Evolutionary conservation across 2,888 invertebrate genomes (phyloP).

Genomic region (Heteropelma amictum): DNA sequence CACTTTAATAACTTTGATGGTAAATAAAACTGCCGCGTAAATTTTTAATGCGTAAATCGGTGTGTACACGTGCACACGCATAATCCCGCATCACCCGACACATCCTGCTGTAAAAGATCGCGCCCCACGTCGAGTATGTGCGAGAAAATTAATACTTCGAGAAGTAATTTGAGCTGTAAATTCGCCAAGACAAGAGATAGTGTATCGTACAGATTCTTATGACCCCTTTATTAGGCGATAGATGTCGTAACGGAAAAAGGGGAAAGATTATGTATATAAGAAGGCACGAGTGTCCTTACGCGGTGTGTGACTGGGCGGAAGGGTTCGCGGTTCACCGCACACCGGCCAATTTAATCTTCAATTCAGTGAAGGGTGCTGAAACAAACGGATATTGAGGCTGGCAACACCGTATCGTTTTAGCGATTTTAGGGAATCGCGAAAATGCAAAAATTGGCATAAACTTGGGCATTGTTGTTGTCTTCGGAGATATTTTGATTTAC

Average conservation of each 20-base stretch:
- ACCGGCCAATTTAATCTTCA: constrained; percentile 39
- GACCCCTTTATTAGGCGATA: constrained; percentile 29
- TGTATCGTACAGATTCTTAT: constrained; percentile 41
- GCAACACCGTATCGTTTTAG: constrained; percentile 20
- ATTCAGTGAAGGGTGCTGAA: background rate
- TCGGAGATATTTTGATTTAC: background rate
- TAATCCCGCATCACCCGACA: constrained; percentile 46
- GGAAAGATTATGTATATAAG: constrained; percentile 6
- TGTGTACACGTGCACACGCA: constrained; percentile 28
- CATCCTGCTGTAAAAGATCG: constrained; percentile 49
- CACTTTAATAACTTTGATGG: too few relatives aligned
- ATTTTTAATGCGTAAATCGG: background rate
- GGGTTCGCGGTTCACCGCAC: constrained; percentile 52
- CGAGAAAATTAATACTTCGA: constrained; percentile 51
- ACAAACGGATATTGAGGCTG: constrained; percentile 29
- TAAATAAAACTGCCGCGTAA: too few relatives aligned
- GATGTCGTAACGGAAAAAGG: constrained; percentile 7
- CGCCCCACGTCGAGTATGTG: constrained; percentile 36
- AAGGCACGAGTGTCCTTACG: constrained; percentile 4
- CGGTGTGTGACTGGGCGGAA: constrained; percentile 45
- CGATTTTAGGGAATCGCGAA: too few relatives aligned
- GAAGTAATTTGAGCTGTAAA: constrained; percentile 47
- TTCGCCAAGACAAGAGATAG: constrained; percentile 27
- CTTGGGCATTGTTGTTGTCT: constrained; percentile 8
- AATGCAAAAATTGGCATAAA: constrained; percentile 12